Evolutionary conservation across 2,888 invertebrate genomes (phyloP), one percentile per base, ranked within the genome.

Genomic region (Minunthozetes semirufus): DNA sequence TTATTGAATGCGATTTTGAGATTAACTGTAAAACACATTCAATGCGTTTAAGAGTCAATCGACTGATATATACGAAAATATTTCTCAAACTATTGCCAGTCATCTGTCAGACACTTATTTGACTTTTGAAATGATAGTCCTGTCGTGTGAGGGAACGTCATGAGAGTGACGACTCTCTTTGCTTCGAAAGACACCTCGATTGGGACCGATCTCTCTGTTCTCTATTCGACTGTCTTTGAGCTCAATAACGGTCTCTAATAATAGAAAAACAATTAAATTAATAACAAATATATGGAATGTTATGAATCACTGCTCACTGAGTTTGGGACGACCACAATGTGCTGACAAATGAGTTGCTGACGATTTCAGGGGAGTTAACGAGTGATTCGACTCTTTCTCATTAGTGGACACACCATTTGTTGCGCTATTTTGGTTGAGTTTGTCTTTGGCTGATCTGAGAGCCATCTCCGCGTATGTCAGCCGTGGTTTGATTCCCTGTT

Each of bases 381-480:
- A 70, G 27, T 70, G 46, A 17, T n/a, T 70, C 42, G 48, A 70
- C 22, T 70, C 70, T 48, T 70, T 70, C 8, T 70, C 70, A 15
- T 70, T 70, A 8, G 42, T 70, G 5, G 42, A 15, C 2, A 22
- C 25, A 70, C 25, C 1, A 46, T 70, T 22, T 9, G n/a, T 27
- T 8, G 38, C 46, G 17, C 27, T 48, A 46, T 53, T 73, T 76
- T 38, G 76, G 76, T 77, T 77, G 74, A 75, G 75, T 76, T 61
- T 66, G 38, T 66, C 63, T 66, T 66, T 66, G n/a, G 63, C 63
- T 33, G 63, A 66, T 72, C 77, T 76, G 48, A 73, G 74, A 70
- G 78, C 78, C 61, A 77, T 77, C 72, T 77, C 76, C 33, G 76
- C 76, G 77, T 78, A 77, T 56, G 77, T 78, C 72, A 78, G 27